Conservation (phyloP, 1,140 invertebrate species). For the Chironomus tepperi region DNA sequence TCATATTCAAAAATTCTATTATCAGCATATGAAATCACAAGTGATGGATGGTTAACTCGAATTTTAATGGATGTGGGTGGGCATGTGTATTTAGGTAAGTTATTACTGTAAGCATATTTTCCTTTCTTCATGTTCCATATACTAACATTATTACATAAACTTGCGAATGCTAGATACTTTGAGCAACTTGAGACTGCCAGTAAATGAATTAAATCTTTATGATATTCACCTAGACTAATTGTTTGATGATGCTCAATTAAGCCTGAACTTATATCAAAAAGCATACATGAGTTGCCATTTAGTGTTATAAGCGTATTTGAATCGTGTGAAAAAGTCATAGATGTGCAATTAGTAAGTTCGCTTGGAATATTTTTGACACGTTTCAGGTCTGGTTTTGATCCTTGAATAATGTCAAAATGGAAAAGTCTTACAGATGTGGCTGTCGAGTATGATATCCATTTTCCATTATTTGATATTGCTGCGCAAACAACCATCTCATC, state of each 20-base stretch:
- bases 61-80: conserved; percentile 56
- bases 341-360: conserved; percentile 39
- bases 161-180: conserved; percentile 53
- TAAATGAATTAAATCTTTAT: conserved; percentile 28
- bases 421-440: conserved; percentile 54
- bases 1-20: conserved; percentile 66
- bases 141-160: conserved; percentile 48
- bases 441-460: conserved; percentile 66
- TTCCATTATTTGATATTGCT: conserved; percentile 56
- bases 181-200: conserved; percentile 38
- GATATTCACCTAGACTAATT: conserved; percentile 27
- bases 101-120: conserved; percentile 43
- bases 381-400: conserved; percentile 38
- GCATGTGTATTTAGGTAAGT: conserved; percentile 55
- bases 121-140: conserved; percentile 46
- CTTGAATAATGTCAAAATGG: conserved; percentile 42
- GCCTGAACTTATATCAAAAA: conserved; percentile 40
- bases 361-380: conserved; percentile 41
- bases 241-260: conserved; percentile 36
- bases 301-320: conserved; percentile 38
- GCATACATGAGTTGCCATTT: conserved; percentile 30
- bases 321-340: conserved; percentile 41
- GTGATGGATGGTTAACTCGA: conserved; percentile 43
- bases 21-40: conserved; percentile 62
- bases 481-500: conserved; percentile 55